Base-by-base conservation (phyloP, 2,113 vertebrate species). In the Edolisoma coerulescens region DNA sequence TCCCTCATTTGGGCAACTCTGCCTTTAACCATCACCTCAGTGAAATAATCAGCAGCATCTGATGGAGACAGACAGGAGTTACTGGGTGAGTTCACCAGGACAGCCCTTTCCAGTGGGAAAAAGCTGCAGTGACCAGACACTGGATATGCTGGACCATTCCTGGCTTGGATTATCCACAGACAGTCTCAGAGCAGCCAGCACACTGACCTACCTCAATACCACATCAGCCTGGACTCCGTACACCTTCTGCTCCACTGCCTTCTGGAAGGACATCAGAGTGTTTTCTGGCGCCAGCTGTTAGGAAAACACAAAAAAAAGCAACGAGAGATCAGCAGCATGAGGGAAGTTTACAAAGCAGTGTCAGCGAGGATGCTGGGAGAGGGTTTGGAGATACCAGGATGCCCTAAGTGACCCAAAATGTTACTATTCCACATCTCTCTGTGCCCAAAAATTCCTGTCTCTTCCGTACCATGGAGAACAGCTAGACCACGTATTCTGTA, bases 251-350 rank as follows among this genome's bases (percentile, higher is more conserved):
- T 99, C 99, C 60, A 99, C 97, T 10, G 99, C 99, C 97, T 99
- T 98, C 96, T 98, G 98, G 95, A 99, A 99, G 93, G 99, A 99
- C 98, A 99, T 98, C 94, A 99, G 69, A 4, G 99, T 99, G 97
- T 99, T 99, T 93, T 99, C 99, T 71, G 99, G 99, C 81, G 99
- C 99, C 96, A 99, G 67, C 99, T 99, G 70, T 3, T 53, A 63
- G 68, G 52, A 9, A 6, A 67, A 42, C 11, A 39, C 10, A 42
- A 6, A 53, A 84, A 24, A 32, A 13, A 16, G 26, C 42, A 67
- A 1, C 4, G 33, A 80, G 60, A 64, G 15, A 37, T 50, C 18
- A 85, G 33, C 0, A 37, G 47, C 5, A 61, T 8, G 33, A 49
- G 20, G 35, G 32, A 59, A 54, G 13, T 47, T 80, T 27, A 50